Percentiles rank a stretch among this genome's conserved stretches.
Evolutionary conservation across 2,888 invertebrate species (phyloP).

Genomic region (Catonia carolina): DNA sequence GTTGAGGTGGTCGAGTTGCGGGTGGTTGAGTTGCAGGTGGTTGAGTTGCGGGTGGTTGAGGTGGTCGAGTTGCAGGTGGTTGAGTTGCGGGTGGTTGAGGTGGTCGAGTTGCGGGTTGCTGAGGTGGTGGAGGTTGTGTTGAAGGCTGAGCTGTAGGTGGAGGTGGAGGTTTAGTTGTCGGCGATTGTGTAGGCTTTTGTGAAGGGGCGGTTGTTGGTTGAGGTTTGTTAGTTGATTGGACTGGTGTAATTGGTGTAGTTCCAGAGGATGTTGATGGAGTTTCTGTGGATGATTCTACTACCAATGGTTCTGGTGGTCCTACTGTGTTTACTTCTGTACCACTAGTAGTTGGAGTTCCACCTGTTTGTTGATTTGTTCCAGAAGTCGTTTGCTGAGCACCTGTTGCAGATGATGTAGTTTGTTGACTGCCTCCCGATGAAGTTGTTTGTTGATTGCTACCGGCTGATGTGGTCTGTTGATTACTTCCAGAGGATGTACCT

Average conservation of each 20-base stretch:
- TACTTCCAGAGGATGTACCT: slow-evolving; percentile 21
- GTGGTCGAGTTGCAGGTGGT: slow-evolving; percentile 26
- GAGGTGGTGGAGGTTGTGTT: background rate
- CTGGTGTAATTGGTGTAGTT: background rate
- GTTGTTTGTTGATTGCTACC: slow-evolving; percentile 6
- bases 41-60: slow-evolving; percentile 24
- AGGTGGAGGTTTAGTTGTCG: background rate
- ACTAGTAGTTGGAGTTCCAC: background rate
- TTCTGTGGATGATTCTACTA: slow-evolving; percentile 21
- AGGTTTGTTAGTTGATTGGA: slow-evolving; percentile 20
- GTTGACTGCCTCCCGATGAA: slow-evolving; percentile 15
- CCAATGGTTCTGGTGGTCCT: too few relatives aligned
- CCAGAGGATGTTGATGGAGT: slow-evolving; percentile 15
- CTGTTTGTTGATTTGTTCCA: slow-evolving; percentile 25
- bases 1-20: slow-evolving; percentile 16
- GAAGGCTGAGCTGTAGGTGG: background rate
- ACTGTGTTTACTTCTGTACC: too few relatives aligned
- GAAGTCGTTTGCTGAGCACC: slow-evolving; percentile 23
- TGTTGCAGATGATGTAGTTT: slow-evolving; percentile 19
- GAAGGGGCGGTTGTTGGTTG: slow-evolving; percentile 21
- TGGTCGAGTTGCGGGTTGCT: slow-evolving; percentile 14
- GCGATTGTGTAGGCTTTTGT: slow-evolving; percentile 22
- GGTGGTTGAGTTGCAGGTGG: slow-evolving; percentile 16
- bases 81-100: slow-evolving; percentile 19
- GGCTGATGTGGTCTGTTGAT: slow-evolving; percentile 15